phyloP scores from a whole-genome alignment of 1,140 invertebrate genomes.

The Phymastichus coffea region DNA sequence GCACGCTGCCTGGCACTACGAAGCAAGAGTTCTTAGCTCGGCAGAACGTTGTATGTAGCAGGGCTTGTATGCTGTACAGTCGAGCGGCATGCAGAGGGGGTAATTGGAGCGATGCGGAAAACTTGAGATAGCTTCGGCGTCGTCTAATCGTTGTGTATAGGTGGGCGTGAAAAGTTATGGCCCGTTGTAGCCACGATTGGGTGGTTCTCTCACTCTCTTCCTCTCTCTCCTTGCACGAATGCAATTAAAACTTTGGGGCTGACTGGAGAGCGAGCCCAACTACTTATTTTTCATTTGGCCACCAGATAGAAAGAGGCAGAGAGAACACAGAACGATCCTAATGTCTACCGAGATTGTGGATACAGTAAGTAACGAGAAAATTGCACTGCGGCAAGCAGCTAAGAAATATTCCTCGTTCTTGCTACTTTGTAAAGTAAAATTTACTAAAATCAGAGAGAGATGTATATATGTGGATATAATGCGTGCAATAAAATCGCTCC shows the following conservation, averaged over 20 bases:
- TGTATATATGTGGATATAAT: too few species aligned
- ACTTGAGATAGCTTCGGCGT: conserved; percentile 33
- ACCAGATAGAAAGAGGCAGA: too few species aligned
- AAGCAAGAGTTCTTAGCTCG: conserved; percentile 39
- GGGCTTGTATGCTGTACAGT: conserved; percentile 5
- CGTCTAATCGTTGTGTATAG: conserved; percentile 35
- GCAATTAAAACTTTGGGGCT: conserved; percentile 37
- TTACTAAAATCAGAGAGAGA: too few species aligned
- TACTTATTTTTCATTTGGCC: conserved; percentile 24
- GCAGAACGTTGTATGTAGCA: conserved; percentile 32
- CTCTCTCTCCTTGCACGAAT: background rate
- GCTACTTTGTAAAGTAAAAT: too few species aligned
- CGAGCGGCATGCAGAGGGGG: conserved; percentile 30
- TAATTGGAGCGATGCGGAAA: conserved; percentile 48
- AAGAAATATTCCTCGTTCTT: too few species aligned
- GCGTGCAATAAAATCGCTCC: too few species aligned
- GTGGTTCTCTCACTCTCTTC: background rate
- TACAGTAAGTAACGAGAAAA: too few species aligned
- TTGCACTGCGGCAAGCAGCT: too few species aligned
- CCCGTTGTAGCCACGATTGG: conserved; percentile 4
- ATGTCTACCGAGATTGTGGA: too few species aligned
- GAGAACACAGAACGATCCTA: too few species aligned
- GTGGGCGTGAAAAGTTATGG: conserved; percentile 18
- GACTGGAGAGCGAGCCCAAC: conserved; percentile 7
- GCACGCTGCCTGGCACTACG: too few species aligned